Conservation (phyloP, 2,888 invertebrate species). For the Gari tellinella region DNA sequence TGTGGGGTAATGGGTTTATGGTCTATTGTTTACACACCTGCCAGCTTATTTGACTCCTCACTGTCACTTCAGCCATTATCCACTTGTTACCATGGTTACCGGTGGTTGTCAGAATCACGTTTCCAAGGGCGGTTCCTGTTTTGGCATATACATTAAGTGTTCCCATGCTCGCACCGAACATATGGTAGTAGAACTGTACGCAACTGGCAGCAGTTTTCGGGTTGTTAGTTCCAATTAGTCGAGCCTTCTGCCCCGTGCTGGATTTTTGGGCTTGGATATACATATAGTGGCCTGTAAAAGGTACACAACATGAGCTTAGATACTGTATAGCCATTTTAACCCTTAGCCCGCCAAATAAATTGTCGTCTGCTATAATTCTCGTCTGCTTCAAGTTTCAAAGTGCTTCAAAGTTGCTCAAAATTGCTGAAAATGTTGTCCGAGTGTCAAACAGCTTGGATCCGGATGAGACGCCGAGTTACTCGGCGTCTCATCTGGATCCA, state of each 20-base stretch:
- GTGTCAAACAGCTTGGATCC: no score
- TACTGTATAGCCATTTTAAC: no score
- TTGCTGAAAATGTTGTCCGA: no score
- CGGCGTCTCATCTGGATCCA: no score
- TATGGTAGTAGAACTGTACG: constrained; percentile 74
- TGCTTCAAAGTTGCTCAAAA: no score
- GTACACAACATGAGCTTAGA: background rate
- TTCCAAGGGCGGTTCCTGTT: constrained; percentile 52
- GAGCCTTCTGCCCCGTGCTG: constrained; percentile 62
- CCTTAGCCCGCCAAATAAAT: no score
- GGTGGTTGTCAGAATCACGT: constrained; percentile 43
- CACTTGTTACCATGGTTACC: constrained; percentile 74
- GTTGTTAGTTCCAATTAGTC: constrained; percentile 51
- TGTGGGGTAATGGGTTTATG: background rate
- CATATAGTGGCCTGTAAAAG: constrained; percentile 67
- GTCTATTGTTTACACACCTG: constrained; percentile 62
- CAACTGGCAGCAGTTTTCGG: constrained; percentile 61
- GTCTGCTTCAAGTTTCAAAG: no score
- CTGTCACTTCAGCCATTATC: constrained; percentile 67
- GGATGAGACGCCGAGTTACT: no score
- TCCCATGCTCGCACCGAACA: constrained; percentile 71
- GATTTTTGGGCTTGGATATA: constrained; percentile 69
- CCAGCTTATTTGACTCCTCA: constrained; percentile 66
- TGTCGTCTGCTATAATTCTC: no score
- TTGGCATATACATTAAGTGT: constrained; percentile 65